Evolutionary conservation across 2,888 invertebrate species (phyloP).

Genomic region (Leptopilina drosophilae): DNA sequence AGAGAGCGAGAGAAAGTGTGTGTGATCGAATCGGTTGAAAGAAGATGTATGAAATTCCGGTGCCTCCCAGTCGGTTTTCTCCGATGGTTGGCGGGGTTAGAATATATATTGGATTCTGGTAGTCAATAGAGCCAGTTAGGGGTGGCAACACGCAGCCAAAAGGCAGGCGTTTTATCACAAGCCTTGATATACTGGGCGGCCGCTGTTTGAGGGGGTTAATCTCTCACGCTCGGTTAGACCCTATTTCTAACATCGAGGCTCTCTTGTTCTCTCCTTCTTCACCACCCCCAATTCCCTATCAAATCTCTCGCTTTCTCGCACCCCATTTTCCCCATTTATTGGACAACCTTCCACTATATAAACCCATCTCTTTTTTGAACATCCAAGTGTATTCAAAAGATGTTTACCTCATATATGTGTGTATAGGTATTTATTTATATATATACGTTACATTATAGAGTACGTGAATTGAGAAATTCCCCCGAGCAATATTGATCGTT

Average conservation of each 20-base stretch:
- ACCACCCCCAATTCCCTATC: constrained; percentile 49
- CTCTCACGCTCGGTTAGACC: constrained; percentile 77
- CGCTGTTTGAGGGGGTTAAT: constrained; percentile 76
- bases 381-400: constrained; percentile 20
- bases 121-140: constrained; percentile 76
- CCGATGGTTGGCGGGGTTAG: constrained; percentile 63
- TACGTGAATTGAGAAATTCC: not conserved
- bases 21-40: constrained; percentile 65
- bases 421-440: no score
- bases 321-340: constrained; percentile 35
- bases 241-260: constrained; percentile 74
- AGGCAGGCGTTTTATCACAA: constrained; percentile 75
- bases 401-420: not conserved
- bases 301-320: constrained; percentile 49
- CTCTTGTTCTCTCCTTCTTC: constrained; percentile 43
- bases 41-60: constrained; percentile 76
- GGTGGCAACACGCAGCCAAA: constrained; percentile 73
- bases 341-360: constrained; percentile 28
- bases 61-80: constrained; percentile 74
- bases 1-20: constrained; percentile 49
- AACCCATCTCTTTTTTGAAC: constrained; percentile 22
- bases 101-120: constrained; percentile 76
- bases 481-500: not conserved
- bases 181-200: constrained; percentile 76
- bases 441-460: no score